Base-by-base conservation (phyloP, 2,888 invertebrate genomes). In the Uropetala carovei region DNA sequence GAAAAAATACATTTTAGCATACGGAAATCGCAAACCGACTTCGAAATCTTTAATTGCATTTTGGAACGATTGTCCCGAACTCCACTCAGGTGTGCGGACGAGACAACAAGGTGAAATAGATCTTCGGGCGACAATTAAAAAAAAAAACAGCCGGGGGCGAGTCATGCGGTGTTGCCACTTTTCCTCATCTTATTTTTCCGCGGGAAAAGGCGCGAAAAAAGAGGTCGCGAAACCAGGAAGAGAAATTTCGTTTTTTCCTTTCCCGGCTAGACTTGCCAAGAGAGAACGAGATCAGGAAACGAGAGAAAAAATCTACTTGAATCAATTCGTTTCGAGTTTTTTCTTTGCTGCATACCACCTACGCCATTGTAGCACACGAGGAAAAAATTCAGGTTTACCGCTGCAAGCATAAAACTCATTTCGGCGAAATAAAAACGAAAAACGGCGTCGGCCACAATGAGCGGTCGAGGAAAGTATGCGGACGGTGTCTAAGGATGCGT, bases 341-440 rank as follows among this genome's bases (percentile, higher is more conserved):
- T 75, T 75, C 75, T 75, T 75, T 75, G 75, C 75, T 27, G 22
- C 68, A 68, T 68, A 14, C 64, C 64, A 3, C 64, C 64, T 8
- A 16, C 22, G 10, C 75, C 75, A 75, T 75, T 75, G 75, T 75
- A 27, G 22, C 27, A 27, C 75, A 27, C 13, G 13, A 22, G 22
- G 75, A 75, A 68, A n/a, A 68, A 68, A 75, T 75, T 75, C 75
- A 75, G 68, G 68, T 68, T 68, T 68, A 75, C 75, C 75, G 27
- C 75, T 75, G 75, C 75, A 75, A 75, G 75, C 22, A 43, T 43
- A 27, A 75, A 75, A 75, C 75, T 75, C 75, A 75, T 75, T 75
- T 27, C 75, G 75, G 14, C 75, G 11, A 75, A 75, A 43, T 22
- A 22, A 75, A 75, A 75, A 75, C 75, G 13, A 64, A 64, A n/a